phyloP scores from a whole-genome alignment of 2,113 vertebrate genomes.

The Corythornis vintsioides region DNA sequence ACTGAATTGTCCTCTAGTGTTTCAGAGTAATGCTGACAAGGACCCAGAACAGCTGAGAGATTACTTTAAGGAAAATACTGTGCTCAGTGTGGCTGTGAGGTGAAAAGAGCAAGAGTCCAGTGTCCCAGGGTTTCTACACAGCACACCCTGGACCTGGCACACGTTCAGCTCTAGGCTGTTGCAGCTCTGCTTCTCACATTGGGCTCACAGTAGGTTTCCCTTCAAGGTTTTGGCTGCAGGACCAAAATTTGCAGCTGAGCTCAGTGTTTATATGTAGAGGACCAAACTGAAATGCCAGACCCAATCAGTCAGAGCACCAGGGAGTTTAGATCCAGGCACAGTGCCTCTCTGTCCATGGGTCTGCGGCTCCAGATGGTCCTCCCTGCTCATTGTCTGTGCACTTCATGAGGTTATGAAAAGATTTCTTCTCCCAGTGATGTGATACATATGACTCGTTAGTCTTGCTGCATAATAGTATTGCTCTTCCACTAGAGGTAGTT shows the following conservation, averaged over 20 bases:
- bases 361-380: not conserved
- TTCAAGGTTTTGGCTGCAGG: not conserved
- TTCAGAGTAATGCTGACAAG: not conserved
- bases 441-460: not conserved
- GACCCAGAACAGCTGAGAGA: not conserved
- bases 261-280: not conserved
- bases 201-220: not conserved
- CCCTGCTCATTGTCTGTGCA: not conserved
- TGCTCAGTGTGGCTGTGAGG: not conserved
- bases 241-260: conserved; percentile 8
- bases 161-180: not conserved
- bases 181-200: not conserved
- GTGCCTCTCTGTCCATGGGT: not conserved
- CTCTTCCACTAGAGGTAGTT: not conserved
- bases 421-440: not conserved
- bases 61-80: not conserved
- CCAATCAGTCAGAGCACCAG: not conserved
- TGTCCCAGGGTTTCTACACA: not conserved
- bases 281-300: conserved; percentile 1
- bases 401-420: not conserved
- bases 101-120: not conserved
- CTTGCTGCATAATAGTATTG: not conserved
- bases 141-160: not conserved
- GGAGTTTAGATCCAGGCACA: not conserved
- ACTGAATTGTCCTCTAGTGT: not conserved